These are phyloP conservation scores for Halictus quadricinctus DNA, from an alignment of 2,888 invertebrate genomes.

Conservation along the genomic window DNA sequence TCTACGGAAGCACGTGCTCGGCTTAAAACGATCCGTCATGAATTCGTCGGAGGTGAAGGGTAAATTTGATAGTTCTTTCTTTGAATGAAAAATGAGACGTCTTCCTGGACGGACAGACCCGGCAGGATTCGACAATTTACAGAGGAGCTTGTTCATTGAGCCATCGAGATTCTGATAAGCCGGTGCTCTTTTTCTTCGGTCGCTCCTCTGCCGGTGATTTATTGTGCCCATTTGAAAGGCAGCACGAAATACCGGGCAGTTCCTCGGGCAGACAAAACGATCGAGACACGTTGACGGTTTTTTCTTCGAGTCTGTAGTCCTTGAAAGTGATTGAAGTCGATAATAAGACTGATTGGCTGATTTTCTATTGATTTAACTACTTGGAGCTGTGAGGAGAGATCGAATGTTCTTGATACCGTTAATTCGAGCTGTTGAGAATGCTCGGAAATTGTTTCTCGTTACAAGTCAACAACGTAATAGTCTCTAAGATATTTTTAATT, in stretches of 20 bases:
- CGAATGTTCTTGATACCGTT: neutral
- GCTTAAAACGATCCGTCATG: neutral
- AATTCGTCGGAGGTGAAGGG: slow-evolving; percentile 14
- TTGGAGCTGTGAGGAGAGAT: neutral
- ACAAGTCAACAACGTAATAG: neutral
- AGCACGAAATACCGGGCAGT: neutral
- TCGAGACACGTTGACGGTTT: neutral
- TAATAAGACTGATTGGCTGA: neutral
- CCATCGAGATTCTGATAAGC: slow-evolving; percentile 3
- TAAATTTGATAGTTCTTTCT: slow-evolving; percentile 8
- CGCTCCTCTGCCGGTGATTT: slow-evolving; percentile 6
- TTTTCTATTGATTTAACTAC: neutral
- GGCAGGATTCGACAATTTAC: slow-evolving; percentile 20
- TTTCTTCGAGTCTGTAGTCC: neutral
- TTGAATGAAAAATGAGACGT: slow-evolving; percentile 23
- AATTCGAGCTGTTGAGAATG: neutral
- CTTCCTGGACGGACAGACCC: neutral
- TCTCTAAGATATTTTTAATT: neutral
- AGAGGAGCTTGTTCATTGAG: slow-evolving; percentile 7
- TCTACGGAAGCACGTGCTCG: neutral
- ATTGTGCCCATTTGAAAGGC: neutral
- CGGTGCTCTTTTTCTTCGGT: neutral
- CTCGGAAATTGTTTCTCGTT: neutral
- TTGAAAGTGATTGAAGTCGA: neutral
- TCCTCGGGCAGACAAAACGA: too few relatives aligned